Conservation (phyloP, 2,113 vertebrate species). For the Machaerirhynchus nigripectus region DNA sequence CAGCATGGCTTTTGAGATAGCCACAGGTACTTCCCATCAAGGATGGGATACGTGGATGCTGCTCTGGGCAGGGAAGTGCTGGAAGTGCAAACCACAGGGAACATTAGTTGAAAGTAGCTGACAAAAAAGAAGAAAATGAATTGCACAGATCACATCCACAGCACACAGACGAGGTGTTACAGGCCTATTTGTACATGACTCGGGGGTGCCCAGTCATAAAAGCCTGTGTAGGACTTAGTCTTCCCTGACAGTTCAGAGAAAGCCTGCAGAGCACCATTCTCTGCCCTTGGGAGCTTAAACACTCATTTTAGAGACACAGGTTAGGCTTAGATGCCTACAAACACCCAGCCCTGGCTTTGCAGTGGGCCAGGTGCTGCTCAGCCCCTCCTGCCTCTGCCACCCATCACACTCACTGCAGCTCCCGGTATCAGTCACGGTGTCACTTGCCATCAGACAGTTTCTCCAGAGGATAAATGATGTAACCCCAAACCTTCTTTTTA, state of each 20-base stretch:
- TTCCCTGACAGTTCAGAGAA: background rate
- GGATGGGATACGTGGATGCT: background rate
- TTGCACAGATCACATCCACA: background rate
- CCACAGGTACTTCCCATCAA: background rate
- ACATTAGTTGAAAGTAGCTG: background rate
- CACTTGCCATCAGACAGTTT: background rate
- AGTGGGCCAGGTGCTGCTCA: background rate
- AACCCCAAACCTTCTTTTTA: background rate
- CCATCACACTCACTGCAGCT: background rate
- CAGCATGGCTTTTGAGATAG: background rate
- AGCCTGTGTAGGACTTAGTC: background rate
- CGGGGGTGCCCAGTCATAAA: background rate
- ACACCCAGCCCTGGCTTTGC: background rate
- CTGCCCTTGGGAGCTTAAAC: background rate
- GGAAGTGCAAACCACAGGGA: background rate
- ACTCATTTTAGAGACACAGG: background rate
- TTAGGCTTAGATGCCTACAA: background rate
- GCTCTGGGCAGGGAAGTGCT: background rate
- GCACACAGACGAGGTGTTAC: background rate
- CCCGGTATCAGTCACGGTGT: accelerated
- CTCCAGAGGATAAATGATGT: background rate
- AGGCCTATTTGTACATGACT: background rate
- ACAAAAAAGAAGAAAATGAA: background rate
- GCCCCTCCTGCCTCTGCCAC: background rate
- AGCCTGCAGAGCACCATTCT: background rate